Evolutionary conservation across 2,888 invertebrate genomes (phyloP).

Genomic region (Abrostola tripartita): DNA sequence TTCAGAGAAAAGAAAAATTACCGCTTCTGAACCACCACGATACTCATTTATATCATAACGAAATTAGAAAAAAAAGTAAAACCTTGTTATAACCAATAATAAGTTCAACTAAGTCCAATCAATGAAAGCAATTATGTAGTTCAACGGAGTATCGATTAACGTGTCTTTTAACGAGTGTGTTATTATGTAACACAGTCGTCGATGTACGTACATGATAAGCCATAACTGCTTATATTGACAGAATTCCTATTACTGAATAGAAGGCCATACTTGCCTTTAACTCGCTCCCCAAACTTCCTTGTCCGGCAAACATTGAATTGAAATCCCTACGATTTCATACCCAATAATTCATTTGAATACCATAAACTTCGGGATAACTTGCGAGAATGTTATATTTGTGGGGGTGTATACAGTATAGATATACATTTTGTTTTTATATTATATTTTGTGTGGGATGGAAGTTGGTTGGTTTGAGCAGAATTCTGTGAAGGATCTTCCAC

Average conservation of each 20-base stretch:
- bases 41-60: no score
- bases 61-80: no score
- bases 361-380: slow-evolving; percentile 29
- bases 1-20: no score
- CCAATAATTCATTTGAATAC: slow-evolving; percentile 35
- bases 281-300: slow-evolving; percentile 13
- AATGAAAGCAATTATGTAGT: no score
- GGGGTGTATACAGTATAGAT: neutral
- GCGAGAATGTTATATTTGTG: slow-evolving; percentile 1
- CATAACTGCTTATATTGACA: neutral
- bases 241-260: neutral
- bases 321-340: slow-evolving; percentile 31
- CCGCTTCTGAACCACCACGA: no score
- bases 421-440: neutral
- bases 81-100: no score
- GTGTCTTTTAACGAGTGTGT: no score
- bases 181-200: no score
- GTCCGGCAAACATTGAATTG: slow-evolving; percentile 24
- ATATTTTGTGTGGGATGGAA: neutral
- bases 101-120: no score
- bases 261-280: neutral
- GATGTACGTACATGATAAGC: neutral
- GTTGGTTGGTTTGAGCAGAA: no score
- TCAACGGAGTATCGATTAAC: no score
- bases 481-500: no score